These are phyloP conservation scores for Rhipidura dahli DNA, from an alignment of 2,113 vertebrate species.

Conservation along the genomic window DNA sequence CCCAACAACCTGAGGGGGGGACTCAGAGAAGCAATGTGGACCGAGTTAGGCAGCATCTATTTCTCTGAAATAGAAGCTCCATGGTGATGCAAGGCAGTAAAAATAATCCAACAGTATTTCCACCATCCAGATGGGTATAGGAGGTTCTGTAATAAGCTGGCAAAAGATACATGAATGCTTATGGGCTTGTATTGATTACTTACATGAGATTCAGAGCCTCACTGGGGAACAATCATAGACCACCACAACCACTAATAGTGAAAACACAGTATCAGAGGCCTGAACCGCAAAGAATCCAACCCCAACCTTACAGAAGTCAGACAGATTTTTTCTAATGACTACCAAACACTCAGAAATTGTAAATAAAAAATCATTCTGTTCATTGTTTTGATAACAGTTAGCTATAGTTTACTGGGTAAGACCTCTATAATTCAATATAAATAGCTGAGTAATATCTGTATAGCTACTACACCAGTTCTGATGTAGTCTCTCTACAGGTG, in stretches of 20 bases:
- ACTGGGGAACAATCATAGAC: not conserved
- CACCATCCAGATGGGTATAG: not conserved
- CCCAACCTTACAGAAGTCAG: not conserved
- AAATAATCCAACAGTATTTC: not conserved
- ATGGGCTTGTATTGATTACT: not conserved
- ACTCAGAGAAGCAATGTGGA: not conserved
- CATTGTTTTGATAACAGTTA: not conserved
- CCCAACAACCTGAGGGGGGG: not conserved
- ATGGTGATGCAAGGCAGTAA: not conserved
- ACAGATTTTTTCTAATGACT: not conserved
- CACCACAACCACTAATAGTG: not conserved
- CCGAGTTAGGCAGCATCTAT: fast-evolving
- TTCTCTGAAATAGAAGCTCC: not conserved
- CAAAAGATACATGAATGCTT: not conserved
- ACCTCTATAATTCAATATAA: not conserved
- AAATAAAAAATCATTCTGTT: not conserved
- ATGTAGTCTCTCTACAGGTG: not conserved
- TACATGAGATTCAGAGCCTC: not conserved
- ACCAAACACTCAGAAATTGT: not conserved
- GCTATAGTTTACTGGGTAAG: not conserved
- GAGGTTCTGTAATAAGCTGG: not conserved
- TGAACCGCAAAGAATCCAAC: not conserved
- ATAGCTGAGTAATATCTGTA: not conserved
- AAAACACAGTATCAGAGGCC: not conserved
- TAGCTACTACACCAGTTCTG: not conserved